These are phyloP conservation scores for Holocentrus rufus DNA, from an alignment of 2,797 vertebrate genomes.

Conservation along the genomic window DNA sequence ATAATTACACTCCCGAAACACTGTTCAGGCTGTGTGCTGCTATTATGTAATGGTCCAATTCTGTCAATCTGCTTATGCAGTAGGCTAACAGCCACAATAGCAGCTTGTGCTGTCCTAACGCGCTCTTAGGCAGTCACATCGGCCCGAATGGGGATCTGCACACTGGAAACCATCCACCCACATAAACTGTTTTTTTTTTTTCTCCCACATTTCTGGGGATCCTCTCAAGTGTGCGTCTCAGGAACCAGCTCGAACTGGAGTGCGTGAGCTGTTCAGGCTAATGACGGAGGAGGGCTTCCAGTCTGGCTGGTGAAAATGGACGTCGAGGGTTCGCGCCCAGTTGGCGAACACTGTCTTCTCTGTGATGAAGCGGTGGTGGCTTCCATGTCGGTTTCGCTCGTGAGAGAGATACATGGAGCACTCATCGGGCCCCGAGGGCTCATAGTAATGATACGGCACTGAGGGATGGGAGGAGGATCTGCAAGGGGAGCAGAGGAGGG, in stretches of 20 bases:
- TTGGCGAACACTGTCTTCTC: conserved; percentile 94
- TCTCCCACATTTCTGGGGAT: conserved; percentile 13
- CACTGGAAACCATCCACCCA: conserved; percentile 44
- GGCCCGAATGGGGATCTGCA: conserved; percentile 35
- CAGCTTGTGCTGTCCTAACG: conserved; percentile 32
- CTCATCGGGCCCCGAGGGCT: conserved; percentile 89
- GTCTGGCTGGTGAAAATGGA: conserved; percentile 92
- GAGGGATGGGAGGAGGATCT: conserved; percentile 85
- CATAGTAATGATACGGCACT: conserved; percentile 97
- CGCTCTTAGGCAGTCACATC: conserved; percentile 40
- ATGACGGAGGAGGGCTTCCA: conserved; percentile 76
- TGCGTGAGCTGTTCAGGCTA: conserved; percentile 55
- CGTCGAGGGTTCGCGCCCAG: conserved; percentile 90
- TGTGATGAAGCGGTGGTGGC: conserved; percentile 94
- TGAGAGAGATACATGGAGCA: conserved; percentile 95
- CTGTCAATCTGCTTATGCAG: conserved; percentile 59
- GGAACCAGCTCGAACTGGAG: conserved; percentile 44
- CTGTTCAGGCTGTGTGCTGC: conserved; percentile 45
- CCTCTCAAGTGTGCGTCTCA: conserved; percentile 48
- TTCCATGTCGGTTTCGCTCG: conserved; percentile 88
- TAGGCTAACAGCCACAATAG: conserved; percentile 38
- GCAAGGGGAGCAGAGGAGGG: conserved; percentile 18
- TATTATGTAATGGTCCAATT: conserved; percentile 47
- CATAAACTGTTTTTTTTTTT: conserved; percentile 18
- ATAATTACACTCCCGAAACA: conserved; percentile 59